Percentiles rank a stretch among this genome's conserved stretches.
These are phyloP conservation scores for Calycopis cecrops DNA, from an alignment of 1,140 invertebrate genomes.

Conservation along the genomic window DNA sequence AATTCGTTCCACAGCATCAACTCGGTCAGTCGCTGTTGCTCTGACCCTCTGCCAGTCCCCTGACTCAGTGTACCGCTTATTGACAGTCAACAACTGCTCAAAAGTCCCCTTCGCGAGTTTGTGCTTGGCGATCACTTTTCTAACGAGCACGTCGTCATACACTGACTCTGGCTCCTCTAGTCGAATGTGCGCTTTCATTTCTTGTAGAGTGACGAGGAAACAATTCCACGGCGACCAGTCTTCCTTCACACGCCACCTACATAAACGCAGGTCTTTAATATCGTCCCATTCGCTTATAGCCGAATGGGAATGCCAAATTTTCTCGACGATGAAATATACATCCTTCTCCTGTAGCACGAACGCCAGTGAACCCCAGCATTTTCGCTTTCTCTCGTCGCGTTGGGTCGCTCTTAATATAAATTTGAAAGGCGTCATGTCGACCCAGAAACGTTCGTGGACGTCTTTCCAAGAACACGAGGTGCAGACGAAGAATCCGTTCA, in stretches of 20 bases:
- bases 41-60: conserved; percentile 54
- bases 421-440: conserved; percentile 77
- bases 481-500: conserved; percentile 68
- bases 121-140: conserved; percentile 62
- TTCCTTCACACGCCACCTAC: conserved; percentile 75
- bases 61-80: conserved; percentile 55
- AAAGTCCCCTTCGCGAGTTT: conserved; percentile 66
- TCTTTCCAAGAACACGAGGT: conserved; percentile 74
- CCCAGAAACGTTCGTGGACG: conserved; percentile 68
- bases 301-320: conserved; percentile 82
- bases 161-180: conserved; percentile 69
- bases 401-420: conserved; percentile 78
- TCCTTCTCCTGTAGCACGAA: conserved; percentile 79
- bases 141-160: conserved; percentile 74
- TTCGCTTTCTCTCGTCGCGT: conserved; percentile 75
- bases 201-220: conserved; percentile 79
- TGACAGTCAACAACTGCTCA: conserved; percentile 53
- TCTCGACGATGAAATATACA: conserved; percentile 79
- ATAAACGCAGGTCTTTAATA: conserved; percentile 75
- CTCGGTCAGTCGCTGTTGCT: conserved; percentile 43
- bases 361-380: conserved; percentile 75
- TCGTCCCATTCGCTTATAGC: conserved; percentile 78
- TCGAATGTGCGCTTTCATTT: conserved; percentile 78
- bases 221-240: conserved; percentile 86
- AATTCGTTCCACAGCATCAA: conserved; percentile 41